Percentiles rank a stretch among this genome's conserved stretches.
These are phyloP conservation scores for Cathartes aura DNA, from an alignment of 2,113 vertebrate species.

Conservation along the genomic window DNA sequence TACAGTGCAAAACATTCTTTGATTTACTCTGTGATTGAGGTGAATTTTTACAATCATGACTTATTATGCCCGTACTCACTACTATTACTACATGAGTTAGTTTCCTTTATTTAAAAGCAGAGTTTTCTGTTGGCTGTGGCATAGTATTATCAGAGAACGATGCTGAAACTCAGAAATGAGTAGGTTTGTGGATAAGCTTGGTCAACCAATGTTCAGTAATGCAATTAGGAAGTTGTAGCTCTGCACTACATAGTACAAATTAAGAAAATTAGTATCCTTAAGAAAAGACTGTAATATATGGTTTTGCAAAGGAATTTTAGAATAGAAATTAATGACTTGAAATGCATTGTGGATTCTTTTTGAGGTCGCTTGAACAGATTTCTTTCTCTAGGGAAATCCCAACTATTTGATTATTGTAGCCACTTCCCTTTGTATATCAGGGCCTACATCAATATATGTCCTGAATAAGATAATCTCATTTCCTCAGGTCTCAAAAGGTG, in stretches of 20 bases:
- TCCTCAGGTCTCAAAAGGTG: background rate
- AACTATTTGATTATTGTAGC: background rate
- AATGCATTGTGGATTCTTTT: background rate
- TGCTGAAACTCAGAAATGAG: background rate
- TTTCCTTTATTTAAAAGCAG: background rate
- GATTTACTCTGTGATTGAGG: background rate
- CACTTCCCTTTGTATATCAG: background rate
- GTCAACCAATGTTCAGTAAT: background rate
- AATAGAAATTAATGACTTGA: background rate
- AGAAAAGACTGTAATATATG: background rate
- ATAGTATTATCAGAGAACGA: accelerated
- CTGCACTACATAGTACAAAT: background rate
- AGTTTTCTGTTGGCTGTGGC: background rate
- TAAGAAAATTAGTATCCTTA: background rate
- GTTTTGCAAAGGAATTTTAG: background rate
- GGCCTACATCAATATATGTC: background rate
- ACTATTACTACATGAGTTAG: background rate
- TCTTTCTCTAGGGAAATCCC: background rate
- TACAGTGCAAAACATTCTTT: background rate
- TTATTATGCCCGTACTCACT: background rate
- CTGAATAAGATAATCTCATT: background rate
- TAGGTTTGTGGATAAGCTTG: background rate
- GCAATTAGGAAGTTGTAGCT: background rate
- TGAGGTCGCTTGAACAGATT: background rate
- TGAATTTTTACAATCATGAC: background rate